Evolutionary conservation across 1,140 invertebrate genomes (phyloP).

Genomic region (Conus ventricosus): DNA sequence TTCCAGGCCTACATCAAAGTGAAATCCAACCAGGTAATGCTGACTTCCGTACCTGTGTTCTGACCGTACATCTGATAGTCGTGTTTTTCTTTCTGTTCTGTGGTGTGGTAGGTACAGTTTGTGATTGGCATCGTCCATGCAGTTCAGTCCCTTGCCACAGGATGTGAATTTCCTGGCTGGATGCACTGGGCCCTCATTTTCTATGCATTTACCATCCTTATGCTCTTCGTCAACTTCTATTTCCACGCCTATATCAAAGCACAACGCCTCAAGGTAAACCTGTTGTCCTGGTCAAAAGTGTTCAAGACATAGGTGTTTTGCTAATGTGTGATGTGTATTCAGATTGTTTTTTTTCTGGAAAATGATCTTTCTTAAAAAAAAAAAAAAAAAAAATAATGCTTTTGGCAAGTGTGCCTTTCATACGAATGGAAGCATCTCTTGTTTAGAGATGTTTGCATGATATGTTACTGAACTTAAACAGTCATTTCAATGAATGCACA

Average conservation of each 20-base stretch:
- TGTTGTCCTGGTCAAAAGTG: not conserved
- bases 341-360: not conserved
- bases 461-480: no score
- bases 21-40: constrained; percentile 47
- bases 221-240: constrained; percentile 95
- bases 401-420: not conserved
- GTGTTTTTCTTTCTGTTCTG: constrained; percentile 50
- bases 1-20: constrained; percentile 65
- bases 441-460: no score
- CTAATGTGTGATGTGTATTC: not conserved
- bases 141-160: constrained; percentile 86
- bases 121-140: constrained; percentile 88
- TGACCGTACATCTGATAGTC: constrained; percentile 9
- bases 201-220: constrained; percentile 93
- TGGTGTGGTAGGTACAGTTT: constrained; percentile 85
- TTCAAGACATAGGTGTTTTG: not conserved
- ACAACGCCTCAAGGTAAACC: constrained; percentile 56
- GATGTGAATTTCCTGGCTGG: constrained; percentile 93
- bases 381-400: not conserved
- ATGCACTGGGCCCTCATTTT: constrained; percentile 94
- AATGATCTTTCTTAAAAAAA: not conserved
- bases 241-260: constrained; percentile 73
- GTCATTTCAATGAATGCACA: no score
- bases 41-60: constrained; percentile 28
- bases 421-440: not conserved